These are phyloP conservation scores for Rhopilema esculentum DNA, from an alignment of 30 jellyfish, hydroid and myxozoan species.

Conservation along the genomic window DNA sequence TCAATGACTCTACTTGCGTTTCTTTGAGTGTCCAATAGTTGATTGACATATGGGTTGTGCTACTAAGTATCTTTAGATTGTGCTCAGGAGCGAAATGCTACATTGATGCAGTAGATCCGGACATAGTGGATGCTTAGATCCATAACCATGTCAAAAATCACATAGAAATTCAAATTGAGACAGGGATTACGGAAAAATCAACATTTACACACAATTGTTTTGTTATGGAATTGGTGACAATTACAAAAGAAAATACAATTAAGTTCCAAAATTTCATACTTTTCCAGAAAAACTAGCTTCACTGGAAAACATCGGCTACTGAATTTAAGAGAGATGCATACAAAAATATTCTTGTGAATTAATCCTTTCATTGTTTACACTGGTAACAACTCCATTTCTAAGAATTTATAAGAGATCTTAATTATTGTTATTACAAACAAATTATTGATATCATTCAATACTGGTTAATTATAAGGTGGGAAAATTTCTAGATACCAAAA, in stretches of 20 bases:
- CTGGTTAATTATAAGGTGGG: neutral
- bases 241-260: neutral
- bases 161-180: neutral
- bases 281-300: neutral
- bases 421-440: neutral
- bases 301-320: neutral
- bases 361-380: neutral
- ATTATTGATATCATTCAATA: neutral
- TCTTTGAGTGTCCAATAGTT: too few relatives aligned
- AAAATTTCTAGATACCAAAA: neutral
- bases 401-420: neutral
- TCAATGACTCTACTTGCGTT: too few relatives aligned
- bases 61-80: too few relatives aligned
- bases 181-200: neutral
- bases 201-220: neutral
- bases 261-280: neutral
- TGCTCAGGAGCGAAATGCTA: too few relatives aligned
- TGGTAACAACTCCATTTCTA: neutral
- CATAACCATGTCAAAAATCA: too few relatives aligned
- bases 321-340: neutral
- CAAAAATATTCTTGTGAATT: neutral
- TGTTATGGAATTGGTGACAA: neutral
- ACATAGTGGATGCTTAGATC: too few relatives aligned
- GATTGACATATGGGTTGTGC: too few relatives aligned
- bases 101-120: too few relatives aligned